These are phyloP conservation scores for Oscheius sp. DNA, from an alignment of 2,888 invertebrate species.

Conservation along the genomic window DNA sequence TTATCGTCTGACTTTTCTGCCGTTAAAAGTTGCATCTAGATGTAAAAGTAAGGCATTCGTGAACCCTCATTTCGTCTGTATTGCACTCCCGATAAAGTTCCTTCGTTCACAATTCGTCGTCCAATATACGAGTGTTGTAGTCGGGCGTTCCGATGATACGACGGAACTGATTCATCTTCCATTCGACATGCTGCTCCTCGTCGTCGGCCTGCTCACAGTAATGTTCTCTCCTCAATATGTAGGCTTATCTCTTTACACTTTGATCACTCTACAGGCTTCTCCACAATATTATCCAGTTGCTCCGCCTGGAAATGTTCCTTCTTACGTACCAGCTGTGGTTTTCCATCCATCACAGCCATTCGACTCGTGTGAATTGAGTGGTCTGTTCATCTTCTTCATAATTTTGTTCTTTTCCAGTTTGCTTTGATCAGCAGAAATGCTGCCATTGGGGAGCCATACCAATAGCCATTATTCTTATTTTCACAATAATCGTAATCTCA, in stretches of 20 bases:
- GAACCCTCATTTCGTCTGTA: too few relatives aligned
- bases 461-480: not conserved
- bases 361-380: too few relatives aligned
- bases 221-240: not conserved
- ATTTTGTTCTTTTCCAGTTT: not conserved
- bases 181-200: conserved; percentile 4
- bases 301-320: not conserved
- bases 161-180: too few relatives aligned
- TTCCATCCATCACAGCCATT: not conserved
- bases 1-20: too few relatives aligned
- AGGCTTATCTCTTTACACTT: not conserved
- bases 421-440: not conserved
- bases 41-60: too few relatives aligned
- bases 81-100: too few relatives aligned
- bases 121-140: too few relatives aligned
- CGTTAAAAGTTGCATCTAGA: too few relatives aligned
- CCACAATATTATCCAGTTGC: not conserved
- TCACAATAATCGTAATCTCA: not conserved
- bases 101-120: too few relatives aligned
- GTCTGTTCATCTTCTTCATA: too few relatives aligned
- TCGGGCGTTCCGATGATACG: too few relatives aligned
- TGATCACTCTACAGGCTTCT: not conserved
- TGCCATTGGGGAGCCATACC: not conserved
- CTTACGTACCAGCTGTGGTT: not conserved
- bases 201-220: not conserved